Evolutionary conservation across 2,113 vertebrate genomes (phyloP).

Genomic region (Perca schrenkii): DNA sequence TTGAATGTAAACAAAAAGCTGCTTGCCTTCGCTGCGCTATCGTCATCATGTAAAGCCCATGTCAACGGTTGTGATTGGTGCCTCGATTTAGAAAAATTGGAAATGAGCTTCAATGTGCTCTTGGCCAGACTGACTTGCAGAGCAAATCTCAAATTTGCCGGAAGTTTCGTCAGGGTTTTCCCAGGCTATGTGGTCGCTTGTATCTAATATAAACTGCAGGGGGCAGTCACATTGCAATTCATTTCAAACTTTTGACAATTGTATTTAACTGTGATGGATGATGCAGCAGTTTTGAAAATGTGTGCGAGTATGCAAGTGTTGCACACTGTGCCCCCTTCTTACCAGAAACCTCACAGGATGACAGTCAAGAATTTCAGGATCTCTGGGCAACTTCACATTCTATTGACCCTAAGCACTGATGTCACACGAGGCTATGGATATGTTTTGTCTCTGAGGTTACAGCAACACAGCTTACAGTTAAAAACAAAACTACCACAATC

Average conservation of each 20-base stretch:
- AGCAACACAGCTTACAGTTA: not conserved
- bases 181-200: not conserved
- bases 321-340: not conserved
- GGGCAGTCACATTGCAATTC: not conserved
- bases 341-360: constrained; percentile 14
- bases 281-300: constrained; percentile 11
- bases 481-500: not conserved
- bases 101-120: too few relatives aligned
- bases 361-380: constrained; percentile 10
- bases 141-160: too few relatives aligned
- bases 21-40: too few relatives aligned
- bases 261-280: not conserved
- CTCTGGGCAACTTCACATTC: constrained; percentile 19
- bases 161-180: too few relatives aligned
- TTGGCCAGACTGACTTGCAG: too few relatives aligned
- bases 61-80: too few relatives aligned
- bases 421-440: not conserved
- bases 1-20: too few relatives aligned
- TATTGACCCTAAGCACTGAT: constrained; percentile 19
- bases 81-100: too few relatives aligned
- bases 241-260: not conserved
- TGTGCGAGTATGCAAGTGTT: not conserved
- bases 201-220: not conserved
- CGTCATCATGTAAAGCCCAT: too few relatives aligned
- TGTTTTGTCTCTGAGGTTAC: constrained; percentile 6